These are phyloP conservation scores for Malurus alboscapulatus DNA, from an alignment of 2,113 vertebrate species.

Conservation along the genomic window DNA sequence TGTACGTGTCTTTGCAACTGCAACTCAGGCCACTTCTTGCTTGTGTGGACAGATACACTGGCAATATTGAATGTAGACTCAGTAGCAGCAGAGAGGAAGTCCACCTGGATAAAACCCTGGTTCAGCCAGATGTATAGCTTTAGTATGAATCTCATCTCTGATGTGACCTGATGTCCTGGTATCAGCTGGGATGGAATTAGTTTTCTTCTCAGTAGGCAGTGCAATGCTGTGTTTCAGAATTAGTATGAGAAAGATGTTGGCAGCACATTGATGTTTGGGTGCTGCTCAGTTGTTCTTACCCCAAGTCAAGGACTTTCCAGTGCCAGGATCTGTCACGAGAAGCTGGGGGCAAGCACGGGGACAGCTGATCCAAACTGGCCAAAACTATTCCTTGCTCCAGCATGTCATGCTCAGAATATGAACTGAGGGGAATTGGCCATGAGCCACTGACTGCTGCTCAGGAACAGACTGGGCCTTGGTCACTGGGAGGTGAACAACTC, in stretches of 20 bases:
- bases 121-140: neutral
- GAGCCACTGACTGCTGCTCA: accelerated
- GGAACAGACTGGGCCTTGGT: neutral
- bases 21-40: neutral
- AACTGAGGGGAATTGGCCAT: neutral
- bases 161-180: neutral
- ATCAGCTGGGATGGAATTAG: neutral
- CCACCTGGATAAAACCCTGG: neutral
- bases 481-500: accelerated
- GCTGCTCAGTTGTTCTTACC: neutral
- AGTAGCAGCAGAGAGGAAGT: neutral
- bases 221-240: neutral
- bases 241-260: neutral
- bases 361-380: neutral
- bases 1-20: neutral
- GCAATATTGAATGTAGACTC: neutral
- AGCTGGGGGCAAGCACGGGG: neutral
- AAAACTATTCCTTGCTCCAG: neutral
- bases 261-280: neutral
- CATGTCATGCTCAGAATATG: neutral
- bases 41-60: neutral
- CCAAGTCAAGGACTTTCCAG: neutral
- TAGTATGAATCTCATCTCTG: neutral
- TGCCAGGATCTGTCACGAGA: neutral
- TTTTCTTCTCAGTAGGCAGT: neutral